Conservation (phyloP, 2,797 vertebrate species). For the Chiloscyllium punctatum region DNA sequence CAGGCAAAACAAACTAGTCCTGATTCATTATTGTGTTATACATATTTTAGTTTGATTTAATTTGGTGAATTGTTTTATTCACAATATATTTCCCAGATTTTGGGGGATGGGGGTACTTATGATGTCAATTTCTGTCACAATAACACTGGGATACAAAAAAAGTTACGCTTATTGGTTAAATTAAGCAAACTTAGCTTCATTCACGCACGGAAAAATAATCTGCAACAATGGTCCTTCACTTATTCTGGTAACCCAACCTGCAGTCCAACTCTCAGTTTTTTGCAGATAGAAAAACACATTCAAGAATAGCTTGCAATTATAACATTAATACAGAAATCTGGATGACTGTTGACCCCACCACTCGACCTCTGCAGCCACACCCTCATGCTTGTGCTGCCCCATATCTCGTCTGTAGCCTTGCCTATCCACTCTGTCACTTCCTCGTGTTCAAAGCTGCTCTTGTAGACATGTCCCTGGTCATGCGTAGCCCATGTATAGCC, state of each 20-base stretch:
- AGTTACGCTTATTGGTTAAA: neutral
- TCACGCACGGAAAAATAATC: neutral
- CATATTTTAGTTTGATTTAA: neutral
- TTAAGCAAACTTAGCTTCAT: neutral
- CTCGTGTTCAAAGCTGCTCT: conserved; percentile 20
- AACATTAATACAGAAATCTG: neutral
- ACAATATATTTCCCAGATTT: neutral
- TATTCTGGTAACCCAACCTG: neutral
- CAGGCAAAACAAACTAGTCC: neutral
- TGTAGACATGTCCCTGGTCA: conserved; percentile 41
- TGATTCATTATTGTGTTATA: neutral
- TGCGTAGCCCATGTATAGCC: neutral
- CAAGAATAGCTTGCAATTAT: neutral
- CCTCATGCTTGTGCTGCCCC: neutral
- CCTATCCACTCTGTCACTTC: no score
- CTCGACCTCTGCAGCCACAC: neutral
- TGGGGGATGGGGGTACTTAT: neutral
- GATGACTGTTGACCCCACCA: no score
- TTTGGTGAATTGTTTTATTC: neutral
- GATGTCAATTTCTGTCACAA: neutral
- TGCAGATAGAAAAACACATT: neutral
- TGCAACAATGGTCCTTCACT: neutral
- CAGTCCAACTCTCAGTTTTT: neutral
- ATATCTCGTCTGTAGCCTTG: no score
- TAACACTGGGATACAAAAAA: neutral